phyloP scores from a whole-genome alignment of 2,797 vertebrate genomes.

The Craterocephalus amniculus region DNA sequence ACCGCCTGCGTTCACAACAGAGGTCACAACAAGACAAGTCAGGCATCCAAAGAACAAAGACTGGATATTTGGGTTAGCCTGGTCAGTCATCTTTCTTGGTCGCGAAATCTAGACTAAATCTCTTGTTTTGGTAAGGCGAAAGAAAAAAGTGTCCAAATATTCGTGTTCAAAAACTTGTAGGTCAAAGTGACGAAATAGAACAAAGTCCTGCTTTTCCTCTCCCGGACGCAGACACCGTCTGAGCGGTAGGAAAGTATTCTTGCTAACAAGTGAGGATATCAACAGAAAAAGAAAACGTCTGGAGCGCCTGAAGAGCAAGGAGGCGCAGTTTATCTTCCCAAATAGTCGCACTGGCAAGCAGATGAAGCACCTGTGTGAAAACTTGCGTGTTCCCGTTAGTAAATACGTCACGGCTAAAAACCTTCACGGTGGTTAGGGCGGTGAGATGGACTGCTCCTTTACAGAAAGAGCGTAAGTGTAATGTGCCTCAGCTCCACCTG shows the following conservation, averaged over 20 bases:
- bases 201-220: constrained; percentile 35
- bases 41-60: constrained; percentile 74
- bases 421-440: constrained; percentile 53
- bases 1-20: constrained; percentile 84
- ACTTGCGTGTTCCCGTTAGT: constrained; percentile 81
- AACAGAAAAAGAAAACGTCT: constrained; percentile 59
- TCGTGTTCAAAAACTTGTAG: constrained; percentile 15
- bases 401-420: constrained; percentile 82
- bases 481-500: neutral
- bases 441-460: neutral
- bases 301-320: constrained; percentile 68
- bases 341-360: constrained; percentile 78
- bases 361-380: constrained; percentile 87
- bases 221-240: constrained; percentile 40
- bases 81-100: constrained; percentile 74
- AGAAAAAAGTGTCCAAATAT: constrained; percentile 21
- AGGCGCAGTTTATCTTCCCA: constrained; percentile 82
- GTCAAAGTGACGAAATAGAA: constrained; percentile 2
- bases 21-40: constrained; percentile 68
- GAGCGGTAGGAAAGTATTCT: constrained; percentile 26
- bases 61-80: constrained; percentile 48
- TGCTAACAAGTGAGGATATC: constrained; percentile 55
- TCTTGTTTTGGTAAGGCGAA: constrained; percentile 14
- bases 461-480: constrained; percentile 13
- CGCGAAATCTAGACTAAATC: constrained; percentile 20